Conservation (phyloP, 2,113 vertebrate genomes). For the Balaenoptera acutorostrata region DNA sequence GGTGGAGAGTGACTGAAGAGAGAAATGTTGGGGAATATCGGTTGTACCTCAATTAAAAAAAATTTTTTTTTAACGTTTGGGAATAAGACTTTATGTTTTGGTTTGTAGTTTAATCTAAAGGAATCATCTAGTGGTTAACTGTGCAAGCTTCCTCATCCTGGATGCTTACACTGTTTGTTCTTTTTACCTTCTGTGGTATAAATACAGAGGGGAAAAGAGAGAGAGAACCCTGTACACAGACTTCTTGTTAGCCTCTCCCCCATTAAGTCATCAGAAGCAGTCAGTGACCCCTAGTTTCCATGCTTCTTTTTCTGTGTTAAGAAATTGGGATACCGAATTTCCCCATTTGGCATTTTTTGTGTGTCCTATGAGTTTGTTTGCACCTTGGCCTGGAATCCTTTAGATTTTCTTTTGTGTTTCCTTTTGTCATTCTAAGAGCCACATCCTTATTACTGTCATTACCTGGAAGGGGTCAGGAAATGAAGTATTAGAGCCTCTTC, state of each 20-base stretch:
- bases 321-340: not conserved
- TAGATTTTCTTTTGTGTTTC: not conserved
- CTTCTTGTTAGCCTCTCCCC: not conserved
- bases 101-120: not conserved
- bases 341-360: not conserved
- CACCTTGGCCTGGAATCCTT: not conserved
- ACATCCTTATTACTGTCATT: rapidly evolving
- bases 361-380: not conserved
- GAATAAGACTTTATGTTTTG: not conserved
- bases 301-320: not conserved
- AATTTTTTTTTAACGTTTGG: not conserved
- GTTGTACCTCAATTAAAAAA: not conserved
- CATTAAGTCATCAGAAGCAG: not conserved
- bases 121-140: not conserved
- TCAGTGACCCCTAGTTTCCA: not conserved
- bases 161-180: rapidly evolving
- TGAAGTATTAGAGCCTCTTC: not conserved
- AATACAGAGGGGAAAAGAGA: too few species aligned
- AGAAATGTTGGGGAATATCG: not conserved
- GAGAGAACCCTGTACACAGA: not conserved
- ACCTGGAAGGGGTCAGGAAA: not conserved
- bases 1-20: not conserved
- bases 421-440: not conserved
- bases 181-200: not conserved
- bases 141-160: not conserved